phyloP scores from a whole-genome alignment of 2,113 vertebrate species.

The Psettodes erumei region DNA sequence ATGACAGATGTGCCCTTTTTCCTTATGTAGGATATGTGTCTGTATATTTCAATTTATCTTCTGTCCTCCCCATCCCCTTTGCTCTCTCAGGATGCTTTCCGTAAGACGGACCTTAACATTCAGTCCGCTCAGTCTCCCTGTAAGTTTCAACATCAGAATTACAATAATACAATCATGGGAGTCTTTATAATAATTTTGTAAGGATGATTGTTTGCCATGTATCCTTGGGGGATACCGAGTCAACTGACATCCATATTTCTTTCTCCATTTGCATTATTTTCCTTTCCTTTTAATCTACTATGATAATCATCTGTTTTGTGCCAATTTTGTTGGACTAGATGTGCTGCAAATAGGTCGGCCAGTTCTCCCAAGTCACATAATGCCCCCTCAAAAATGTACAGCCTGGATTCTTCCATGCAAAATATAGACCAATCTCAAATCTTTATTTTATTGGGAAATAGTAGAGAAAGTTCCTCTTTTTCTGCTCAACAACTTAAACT shows the following conservation, averaged over 20 bases:
- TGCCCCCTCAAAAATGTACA: neutral
- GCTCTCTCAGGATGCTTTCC: constrained; percentile 25
- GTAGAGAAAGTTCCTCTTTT: neutral
- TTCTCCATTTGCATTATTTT: neutral
- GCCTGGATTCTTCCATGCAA: neutral
- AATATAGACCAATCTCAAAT: neutral
- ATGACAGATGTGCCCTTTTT: constrained; percentile 59
- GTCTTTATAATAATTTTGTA: constrained; percentile 6
- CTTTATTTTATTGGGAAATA: neutral
- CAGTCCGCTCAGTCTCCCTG: constrained; percentile 2
- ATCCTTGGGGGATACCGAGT: neutral
- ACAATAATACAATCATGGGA: neutral
- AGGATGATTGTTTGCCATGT: neutral
- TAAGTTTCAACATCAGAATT: constrained; percentile 8
- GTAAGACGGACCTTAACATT: constrained; percentile 22
- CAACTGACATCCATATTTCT: constrained; percentile 6
- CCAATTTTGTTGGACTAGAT: neutral
- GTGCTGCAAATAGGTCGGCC: neutral
- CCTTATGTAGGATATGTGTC: constrained; percentile 19
- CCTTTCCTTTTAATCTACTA: neutral
- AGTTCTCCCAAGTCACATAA: neutral
- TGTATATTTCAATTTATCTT: constrained; percentile 22
- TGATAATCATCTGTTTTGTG: constrained; percentile 1
- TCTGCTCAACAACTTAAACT: neutral
- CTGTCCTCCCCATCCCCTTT: constrained; percentile 14